Percentiles rank a stretch among this genome's conserved stretches.
phyloP scores from a whole-genome alignment of 1,140 invertebrate genomes.

The Bombus breviceps region DNA sequence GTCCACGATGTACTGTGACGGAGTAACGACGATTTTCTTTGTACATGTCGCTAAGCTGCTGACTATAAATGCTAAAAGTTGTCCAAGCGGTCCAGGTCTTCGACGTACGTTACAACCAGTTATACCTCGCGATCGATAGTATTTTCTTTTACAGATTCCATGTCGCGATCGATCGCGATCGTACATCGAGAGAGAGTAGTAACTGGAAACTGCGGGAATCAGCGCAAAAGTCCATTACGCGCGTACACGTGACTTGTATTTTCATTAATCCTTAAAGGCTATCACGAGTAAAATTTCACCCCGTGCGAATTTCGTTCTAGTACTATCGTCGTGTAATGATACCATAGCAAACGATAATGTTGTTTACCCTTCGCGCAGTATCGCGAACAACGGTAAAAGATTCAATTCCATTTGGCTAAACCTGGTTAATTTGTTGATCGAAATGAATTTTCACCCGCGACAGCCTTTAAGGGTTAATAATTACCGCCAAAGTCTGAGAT shows the following conservation, averaged over 20 bases:
- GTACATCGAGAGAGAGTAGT: constrained; percentile 63
- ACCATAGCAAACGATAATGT: too few species aligned
- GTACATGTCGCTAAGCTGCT: constrained; percentile 69
- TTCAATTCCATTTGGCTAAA: not conserved
- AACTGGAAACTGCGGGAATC: constrained; percentile 61
- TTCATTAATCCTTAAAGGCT: not conserved
- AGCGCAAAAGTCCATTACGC: not conserved
- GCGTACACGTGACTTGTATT: not conserved
- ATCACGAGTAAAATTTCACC: not conserved
- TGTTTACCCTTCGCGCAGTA: too few species aligned
- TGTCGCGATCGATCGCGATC: constrained; percentile 59
- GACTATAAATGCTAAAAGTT: constrained; percentile 70
- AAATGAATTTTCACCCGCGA: not conserved
- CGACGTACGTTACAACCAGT: constrained; percentile 59
- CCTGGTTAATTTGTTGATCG: not conserved
- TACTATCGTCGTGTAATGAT: too few species aligned
- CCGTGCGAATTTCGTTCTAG: too few species aligned
- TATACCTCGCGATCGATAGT: constrained; percentile 60
- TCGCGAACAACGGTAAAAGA: too few species aligned
- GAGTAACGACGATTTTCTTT: constrained; percentile 67
- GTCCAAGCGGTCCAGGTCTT: constrained; percentile 71
- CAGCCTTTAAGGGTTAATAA: not conserved
- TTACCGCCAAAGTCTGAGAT: constrained; percentile 61
- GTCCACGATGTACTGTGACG: constrained; percentile 69
- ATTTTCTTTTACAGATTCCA: constrained; percentile 69